phyloP scores from a whole-genome alignment of 2,888 invertebrate genomes.

The Cantharis flavilabris region DNA sequence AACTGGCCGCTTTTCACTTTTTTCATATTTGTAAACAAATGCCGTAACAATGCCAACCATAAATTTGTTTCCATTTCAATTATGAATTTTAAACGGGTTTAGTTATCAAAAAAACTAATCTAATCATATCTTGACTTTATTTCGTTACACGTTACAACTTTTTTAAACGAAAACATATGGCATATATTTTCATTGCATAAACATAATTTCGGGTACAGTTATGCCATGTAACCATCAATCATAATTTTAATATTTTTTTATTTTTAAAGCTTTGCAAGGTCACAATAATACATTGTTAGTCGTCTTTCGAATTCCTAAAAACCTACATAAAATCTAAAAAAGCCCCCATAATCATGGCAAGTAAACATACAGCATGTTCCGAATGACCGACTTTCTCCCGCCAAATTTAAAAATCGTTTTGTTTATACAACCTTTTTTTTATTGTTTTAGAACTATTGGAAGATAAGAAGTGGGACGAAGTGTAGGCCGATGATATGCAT shows the following conservation, averaged over 20 bases:
- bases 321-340: neutral
- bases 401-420: neutral
- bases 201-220: neutral
- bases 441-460: conserved; percentile 50
- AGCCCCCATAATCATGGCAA: neutral
- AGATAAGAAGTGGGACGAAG: conserved; percentile 55
- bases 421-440: neutral
- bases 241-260: neutral
- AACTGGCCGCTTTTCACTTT: neutral
- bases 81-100: neutral
- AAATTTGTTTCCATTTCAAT: neutral
- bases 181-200: neutral
- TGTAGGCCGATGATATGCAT: conserved; percentile 72
- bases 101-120: neutral
- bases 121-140: neutral
- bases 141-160: neutral
- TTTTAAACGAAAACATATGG: neutral
- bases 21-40: neutral
- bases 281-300: neutral
- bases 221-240: neutral
- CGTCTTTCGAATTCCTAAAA: neutral
- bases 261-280: neutral
- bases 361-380: neutral
- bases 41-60: neutral
- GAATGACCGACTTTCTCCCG: neutral